Base-by-base conservation (phyloP, 2,888 invertebrate species). In the Lutraria lutraria region DNA sequence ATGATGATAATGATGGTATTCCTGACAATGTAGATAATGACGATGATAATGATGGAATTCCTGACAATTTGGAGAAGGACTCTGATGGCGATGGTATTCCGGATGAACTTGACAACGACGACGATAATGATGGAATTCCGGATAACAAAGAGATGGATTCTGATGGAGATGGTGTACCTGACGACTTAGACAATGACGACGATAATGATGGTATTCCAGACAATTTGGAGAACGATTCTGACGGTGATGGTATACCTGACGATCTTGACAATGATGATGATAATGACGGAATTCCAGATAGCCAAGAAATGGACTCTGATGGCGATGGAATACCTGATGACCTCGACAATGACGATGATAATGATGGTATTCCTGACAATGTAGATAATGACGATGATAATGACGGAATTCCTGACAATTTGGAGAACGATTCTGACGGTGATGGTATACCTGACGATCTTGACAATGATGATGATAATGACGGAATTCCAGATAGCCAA, bases 211-310 rank as follows among this genome's bases (percentile, higher is more conserved):
- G 94, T n/a, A 93, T 94, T 53, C 94, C 91, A 10, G 92, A 94
- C 88, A 92, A 94, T 76, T 90, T 95, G 53, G 92, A 94, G 95
- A 86, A 81, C 25, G 92, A 96, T 76, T 93, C 93, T 13, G 95
- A 94, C 91, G 95, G 95, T 0, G 96, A 96, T 93, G 96, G 96
- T 72, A 95, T 96, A 68, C 96, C 96, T n/a, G 96, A 96, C 90
- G 85, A 95, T 87, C 54, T 94, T 1, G 95, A 95, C 81, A 90
- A 94, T 31, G 96, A 96, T 90, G 93, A 89, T 29, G 95, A 96
- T 91, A 94, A 94, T 34, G 96, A 96, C 90, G 96, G 96, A 1
- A 94, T 96, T 83, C 95, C 95, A n/a, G 96, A 96, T 81, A 54
- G 92, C 60, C 52, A 92, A 29, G 95, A 95, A 34, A 86, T 94